These are phyloP conservation scores for Psittacula derbiana DNA, from an alignment of 2,797 vertebrate genomes.

Conservation along the genomic window DNA sequence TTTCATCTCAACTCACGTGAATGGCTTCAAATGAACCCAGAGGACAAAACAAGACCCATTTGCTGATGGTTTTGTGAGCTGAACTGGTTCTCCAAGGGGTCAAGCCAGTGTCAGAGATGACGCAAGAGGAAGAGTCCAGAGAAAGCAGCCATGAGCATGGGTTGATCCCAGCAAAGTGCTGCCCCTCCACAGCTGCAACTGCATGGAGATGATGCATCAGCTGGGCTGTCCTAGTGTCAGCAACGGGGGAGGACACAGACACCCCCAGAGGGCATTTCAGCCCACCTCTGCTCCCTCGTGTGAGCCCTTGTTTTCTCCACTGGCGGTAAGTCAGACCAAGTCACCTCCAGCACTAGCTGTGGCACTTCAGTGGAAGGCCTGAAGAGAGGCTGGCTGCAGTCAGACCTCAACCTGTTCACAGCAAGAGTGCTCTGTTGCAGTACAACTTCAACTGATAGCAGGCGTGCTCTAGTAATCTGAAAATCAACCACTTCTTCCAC, in stretches of 20 bases:
- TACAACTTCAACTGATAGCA: not conserved
- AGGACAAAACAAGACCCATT: not conserved
- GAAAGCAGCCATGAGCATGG: not conserved
- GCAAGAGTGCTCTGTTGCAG: not conserved
- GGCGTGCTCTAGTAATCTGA: not conserved
- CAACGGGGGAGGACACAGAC: not conserved
- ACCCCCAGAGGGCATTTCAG: not conserved
- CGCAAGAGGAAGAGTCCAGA: not conserved
- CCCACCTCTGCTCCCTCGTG: not conserved
- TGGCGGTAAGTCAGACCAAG: not conserved
- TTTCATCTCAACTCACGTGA: not conserved
- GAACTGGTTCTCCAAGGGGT: not conserved
- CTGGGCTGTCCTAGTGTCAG: not conserved
- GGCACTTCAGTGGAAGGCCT: not conserved
- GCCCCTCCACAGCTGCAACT: not conserved
- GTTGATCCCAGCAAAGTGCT: not conserved
- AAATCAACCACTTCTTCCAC: conserved; percentile 4
- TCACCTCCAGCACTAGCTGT: not conserved
- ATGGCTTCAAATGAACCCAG: not conserved
- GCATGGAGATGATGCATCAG: not conserved
- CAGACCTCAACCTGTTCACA: not conserved
- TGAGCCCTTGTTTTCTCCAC: not conserved
- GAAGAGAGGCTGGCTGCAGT: not conserved
- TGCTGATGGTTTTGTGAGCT: not conserved
- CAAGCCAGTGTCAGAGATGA: not conserved